These are phyloP conservation scores for Gobio occitaniae DNA, from an alignment of 2,797 vertebrate genomes.

Conservation along the genomic window DNA sequence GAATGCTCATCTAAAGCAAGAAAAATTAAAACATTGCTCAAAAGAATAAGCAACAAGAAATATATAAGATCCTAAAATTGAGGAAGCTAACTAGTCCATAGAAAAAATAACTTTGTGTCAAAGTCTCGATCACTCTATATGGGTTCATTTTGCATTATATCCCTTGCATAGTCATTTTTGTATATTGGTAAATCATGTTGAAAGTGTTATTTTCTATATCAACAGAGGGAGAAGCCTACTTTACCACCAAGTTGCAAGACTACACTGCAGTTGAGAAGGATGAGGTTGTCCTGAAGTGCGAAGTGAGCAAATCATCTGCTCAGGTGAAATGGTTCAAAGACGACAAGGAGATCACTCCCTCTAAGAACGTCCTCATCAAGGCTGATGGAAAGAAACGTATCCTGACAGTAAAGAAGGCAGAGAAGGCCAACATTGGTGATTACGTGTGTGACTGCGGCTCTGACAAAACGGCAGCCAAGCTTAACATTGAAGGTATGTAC, in stretches of 20 bases:
- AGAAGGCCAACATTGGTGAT: constrained; percentile 89
- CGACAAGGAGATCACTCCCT: constrained; percentile 90
- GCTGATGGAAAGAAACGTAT: constrained; percentile 91
- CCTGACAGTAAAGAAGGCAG: constrained; percentile 89
- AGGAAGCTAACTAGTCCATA: neutral
- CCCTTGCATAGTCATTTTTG: neutral
- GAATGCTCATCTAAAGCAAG: neutral
- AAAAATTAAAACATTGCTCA: neutral
- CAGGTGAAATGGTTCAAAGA: constrained; percentile 97
- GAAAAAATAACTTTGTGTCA: neutral
- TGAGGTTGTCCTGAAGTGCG: constrained; percentile 91
- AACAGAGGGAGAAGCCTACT: constrained; percentile 96
- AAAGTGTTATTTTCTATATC: neutral
- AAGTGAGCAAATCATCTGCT: constrained; percentile 90
- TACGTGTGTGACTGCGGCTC: constrained; percentile 96
- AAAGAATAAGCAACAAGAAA: neutral
- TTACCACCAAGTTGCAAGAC: constrained; percentile 94
- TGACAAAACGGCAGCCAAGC: constrained; percentile 90
- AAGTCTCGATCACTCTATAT: too few species aligned
- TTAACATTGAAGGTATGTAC: constrained; percentile 90
- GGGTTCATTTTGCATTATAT: neutral
- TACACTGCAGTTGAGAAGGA: constrained; percentile 95
- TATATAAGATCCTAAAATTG: neutral
- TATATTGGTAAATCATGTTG: neutral
- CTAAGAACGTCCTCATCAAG: constrained; percentile 87